Percentiles rank a stretch among this genome's conserved stretches.
These are phyloP conservation scores for Sphaerodactylus townsendi DNA, from an alignment of 2,113 vertebrate species.

Conservation along the genomic window DNA sequence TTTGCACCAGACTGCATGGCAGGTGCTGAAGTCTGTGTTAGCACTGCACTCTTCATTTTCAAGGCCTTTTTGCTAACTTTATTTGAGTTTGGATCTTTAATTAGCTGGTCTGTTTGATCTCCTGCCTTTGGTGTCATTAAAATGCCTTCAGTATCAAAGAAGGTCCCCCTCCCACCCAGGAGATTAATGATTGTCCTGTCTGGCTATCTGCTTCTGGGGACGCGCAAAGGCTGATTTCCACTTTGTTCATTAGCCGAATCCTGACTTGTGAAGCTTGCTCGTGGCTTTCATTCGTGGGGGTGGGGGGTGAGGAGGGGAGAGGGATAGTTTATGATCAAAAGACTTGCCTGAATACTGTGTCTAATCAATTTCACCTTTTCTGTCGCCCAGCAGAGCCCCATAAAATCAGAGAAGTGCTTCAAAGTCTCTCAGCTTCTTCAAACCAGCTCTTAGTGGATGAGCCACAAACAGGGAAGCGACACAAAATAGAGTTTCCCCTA, in stretches of 20 bases:
- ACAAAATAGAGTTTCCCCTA: background rate
- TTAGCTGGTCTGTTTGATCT: conserved; percentile 48
- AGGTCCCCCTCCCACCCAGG: background rate
- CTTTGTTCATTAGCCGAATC: conserved; percentile 50
- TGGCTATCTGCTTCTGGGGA: conserved; percentile 43
- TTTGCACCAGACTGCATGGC: no score
- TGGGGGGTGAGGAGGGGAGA: no score
- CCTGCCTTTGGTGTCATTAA: conserved; percentile 38
- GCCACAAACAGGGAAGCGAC: background rate
- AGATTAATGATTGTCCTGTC: conserved; percentile 27
- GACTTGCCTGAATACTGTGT: conserved; percentile 1
- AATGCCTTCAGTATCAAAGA: background rate
- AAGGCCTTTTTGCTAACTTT: conserved; percentile 26
- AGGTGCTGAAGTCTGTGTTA: background rate
- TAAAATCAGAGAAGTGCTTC: conserved; percentile 2
- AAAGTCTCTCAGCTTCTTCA: background rate
- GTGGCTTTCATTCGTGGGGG: conserved; percentile 34
- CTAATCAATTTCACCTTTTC: conserved; percentile 28
- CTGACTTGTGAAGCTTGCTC: conserved; percentile 45
- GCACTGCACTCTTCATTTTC: background rate
- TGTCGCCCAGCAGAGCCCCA: conserved; percentile 25
- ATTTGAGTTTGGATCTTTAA: conserved; percentile 53
- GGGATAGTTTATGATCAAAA: conserved; percentile 39
- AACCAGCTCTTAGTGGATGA: conserved; percentile 13
- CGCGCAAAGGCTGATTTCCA: conserved; percentile 44